A percentile compares a stretch with the other conserved stretches of the same genome.
These are phyloP conservation scores for Drosophila sechellia DNA, from an alignment of 1,140 invertebrate species.

Conservation along the genomic window DNA sequence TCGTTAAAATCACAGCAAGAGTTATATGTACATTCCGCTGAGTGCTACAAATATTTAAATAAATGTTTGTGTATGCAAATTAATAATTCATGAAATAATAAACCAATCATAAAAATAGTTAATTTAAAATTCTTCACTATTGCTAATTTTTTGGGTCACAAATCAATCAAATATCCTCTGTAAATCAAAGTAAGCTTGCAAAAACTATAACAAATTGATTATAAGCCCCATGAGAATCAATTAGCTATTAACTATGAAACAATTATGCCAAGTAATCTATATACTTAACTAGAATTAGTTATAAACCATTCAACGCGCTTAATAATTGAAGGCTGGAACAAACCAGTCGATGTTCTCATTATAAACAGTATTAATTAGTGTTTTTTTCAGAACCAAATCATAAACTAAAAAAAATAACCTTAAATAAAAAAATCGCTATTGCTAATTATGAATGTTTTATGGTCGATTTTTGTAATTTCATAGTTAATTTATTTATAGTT, in stretches of 20 bases:
- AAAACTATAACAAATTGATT: conserved; percentile 7
- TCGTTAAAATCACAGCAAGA: conserved; percentile 15
- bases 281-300: not conserved
- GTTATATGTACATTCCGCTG: not conserved
- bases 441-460: conserved; percentile 51
- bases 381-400: not conserved
- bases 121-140: not conserved
- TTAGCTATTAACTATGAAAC: conserved; percentile 19
- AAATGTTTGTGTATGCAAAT: not conserved
- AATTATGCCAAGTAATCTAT: not conserved
- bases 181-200: not conserved
- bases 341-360: conserved; percentile 32
- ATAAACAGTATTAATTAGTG: conserved; percentile 32
- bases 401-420: conserved; percentile 20
- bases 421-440: conserved; percentile 24
- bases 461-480: conserved; percentile 10
- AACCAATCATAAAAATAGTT: not conserved
- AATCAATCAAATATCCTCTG: not conserved
- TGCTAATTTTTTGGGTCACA: not conserved
- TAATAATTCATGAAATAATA: not conserved
- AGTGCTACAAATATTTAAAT: not conserved
- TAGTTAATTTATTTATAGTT: conserved; percentile 20
- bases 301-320: conserved; percentile 4
- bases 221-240: conserved; percentile 6
- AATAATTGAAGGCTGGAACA: conserved; percentile 27